Evolutionary conservation across 2,113 vertebrate species (phyloP).

Genomic region (Pollachius pollachius): DNA sequence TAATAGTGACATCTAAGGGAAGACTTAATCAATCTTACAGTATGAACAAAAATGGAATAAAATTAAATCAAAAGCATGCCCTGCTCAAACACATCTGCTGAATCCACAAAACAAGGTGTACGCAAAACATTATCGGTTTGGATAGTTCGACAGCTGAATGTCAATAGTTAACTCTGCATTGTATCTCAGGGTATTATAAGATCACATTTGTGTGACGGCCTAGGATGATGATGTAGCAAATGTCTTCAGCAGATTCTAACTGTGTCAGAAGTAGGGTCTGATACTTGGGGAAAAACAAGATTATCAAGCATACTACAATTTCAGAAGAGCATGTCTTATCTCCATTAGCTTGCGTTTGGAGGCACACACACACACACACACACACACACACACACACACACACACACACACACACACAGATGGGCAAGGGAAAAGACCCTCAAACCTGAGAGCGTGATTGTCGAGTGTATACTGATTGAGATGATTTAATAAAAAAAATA

Average conservation of each 20-base stretch:
- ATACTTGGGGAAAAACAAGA: constrained; percentile 7
- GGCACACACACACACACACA: constrained; percentile 12
- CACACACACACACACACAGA: constrained; percentile 18
- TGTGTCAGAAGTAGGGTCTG: constrained; percentile 32
- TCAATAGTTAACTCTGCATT: no score
- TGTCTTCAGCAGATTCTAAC: constrained; percentile 13
- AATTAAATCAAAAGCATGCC: constrained; percentile 30
- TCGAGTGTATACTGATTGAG: constrained; percentile 63
- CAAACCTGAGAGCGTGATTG: constrained; percentile 74
- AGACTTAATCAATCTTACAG: constrained; percentile 50
- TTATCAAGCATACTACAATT: no score
- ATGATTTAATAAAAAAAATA: background rate
- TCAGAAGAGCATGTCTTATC: constrained; percentile 44
- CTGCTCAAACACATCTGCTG: constrained; percentile 54
- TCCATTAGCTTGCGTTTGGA: constrained; percentile 22
- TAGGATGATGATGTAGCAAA: no score
- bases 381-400: constrained; percentile 15
- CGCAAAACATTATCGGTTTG: no score
- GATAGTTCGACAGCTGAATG: no score
- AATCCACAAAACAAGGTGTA: constrained; percentile 24
- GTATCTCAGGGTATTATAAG: no score
- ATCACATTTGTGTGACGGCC: no score
- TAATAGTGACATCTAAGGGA: constrained; percentile 47
- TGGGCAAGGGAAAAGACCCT: constrained; percentile 61
- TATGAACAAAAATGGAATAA: constrained; percentile 31